Conservation (phyloP, 1,140 invertebrate genomes). For the Chrysopa pallens region DNA sequence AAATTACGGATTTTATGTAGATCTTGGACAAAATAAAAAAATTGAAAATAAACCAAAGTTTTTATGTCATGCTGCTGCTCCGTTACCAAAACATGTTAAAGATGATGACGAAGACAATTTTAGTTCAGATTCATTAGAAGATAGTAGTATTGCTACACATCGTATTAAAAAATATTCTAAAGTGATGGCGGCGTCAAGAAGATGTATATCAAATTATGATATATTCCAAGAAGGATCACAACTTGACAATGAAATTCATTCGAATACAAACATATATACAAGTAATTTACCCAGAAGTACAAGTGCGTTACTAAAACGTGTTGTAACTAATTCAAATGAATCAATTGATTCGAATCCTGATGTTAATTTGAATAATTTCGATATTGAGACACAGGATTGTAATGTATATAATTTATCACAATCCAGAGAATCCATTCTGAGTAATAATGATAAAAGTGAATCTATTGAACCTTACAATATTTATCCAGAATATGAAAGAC, state of each 20-base stretch:
- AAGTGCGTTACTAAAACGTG: slow-evolving; percentile 27
- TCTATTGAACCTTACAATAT: neutral
- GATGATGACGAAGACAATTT: slow-evolving; percentile 45
- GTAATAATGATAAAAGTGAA: no score
- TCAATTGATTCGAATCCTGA: slow-evolving; percentile 13
- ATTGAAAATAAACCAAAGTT: slow-evolving; percentile 13
- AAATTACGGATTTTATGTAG: neutral
- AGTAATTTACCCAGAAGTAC: slow-evolving; percentile 25
- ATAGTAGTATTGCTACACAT: slow-evolving; percentile 37
- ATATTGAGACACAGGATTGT: no score
- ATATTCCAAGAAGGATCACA: slow-evolving; percentile 35
- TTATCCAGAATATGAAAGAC: neutral
- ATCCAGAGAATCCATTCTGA: no score
- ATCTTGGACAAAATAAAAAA: slow-evolving; percentile 9
- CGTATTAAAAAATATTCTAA: slow-evolving; percentile 30
- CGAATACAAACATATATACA: slow-evolving; percentile 16
- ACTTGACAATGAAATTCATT: neutral
- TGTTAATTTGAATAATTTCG: no score
- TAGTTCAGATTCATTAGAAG: slow-evolving; percentile 56
- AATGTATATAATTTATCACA: no score
- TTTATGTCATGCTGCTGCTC: slow-evolving; percentile 14
- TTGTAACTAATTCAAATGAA: slow-evolving; percentile 27
- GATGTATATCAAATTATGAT: slow-evolving; percentile 58
- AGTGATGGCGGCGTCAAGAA: slow-evolving; percentile 29
- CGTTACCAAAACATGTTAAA: slow-evolving; percentile 15